A percentile compares a stretch with the other conserved stretches of the same genome.
phyloP scores from a whole-genome alignment of 2,888 invertebrate genomes.

The Rosalia funebris region DNA sequence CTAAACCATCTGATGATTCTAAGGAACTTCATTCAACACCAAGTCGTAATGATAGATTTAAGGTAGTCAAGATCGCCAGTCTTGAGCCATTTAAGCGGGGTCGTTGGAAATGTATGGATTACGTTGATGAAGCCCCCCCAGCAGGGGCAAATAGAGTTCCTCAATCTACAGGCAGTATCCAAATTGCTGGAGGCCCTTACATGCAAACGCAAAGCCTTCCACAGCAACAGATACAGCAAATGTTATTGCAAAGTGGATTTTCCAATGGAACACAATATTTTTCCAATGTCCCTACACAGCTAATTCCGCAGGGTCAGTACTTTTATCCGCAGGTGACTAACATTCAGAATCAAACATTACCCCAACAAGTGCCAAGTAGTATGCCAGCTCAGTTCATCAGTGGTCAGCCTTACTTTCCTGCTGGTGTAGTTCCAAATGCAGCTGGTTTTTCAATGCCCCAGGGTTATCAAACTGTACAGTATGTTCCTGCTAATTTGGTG shows the following conservation, averaged over 20 bases:
- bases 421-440: slow-evolving; percentile 53
- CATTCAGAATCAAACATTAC: slow-evolving; percentile 58
- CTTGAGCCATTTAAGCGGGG: slow-evolving; percentile 80
- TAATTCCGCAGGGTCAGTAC: slow-evolving; percentile 60
- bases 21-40: slow-evolving; percentile 68
- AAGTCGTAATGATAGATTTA: slow-evolving; percentile 72
- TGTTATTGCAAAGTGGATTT: slow-evolving; percentile 61
- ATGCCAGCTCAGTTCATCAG: slow-evolving; percentile 59
- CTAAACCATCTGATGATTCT: slow-evolving; percentile 63
- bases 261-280: slow-evolving; percentile 55
- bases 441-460: slow-evolving; percentile 52
- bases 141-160: slow-evolving; percentile 46
- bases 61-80: slow-evolving; percentile 82
- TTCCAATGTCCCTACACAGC: slow-evolving; percentile 57
- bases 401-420: slow-evolving; percentile 56
- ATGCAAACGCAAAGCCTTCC: slow-evolving; percentile 64
- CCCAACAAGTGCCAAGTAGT: slow-evolving; percentile 54
- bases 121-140: slow-evolving; percentile 72
- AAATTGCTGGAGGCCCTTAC: slow-evolving; percentile 53
- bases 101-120: slow-evolving; percentile 82
- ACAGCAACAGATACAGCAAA: slow-evolving; percentile 64
- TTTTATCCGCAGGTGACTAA: slow-evolving; percentile 61
- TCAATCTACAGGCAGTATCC: slow-evolving; percentile 55
- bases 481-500: slow-evolving; percentile 59
- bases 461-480: slow-evolving; percentile 58